Conservation (phyloP, 2,797 vertebrate genomes). For the Moxostoma hubbsi region DNA sequence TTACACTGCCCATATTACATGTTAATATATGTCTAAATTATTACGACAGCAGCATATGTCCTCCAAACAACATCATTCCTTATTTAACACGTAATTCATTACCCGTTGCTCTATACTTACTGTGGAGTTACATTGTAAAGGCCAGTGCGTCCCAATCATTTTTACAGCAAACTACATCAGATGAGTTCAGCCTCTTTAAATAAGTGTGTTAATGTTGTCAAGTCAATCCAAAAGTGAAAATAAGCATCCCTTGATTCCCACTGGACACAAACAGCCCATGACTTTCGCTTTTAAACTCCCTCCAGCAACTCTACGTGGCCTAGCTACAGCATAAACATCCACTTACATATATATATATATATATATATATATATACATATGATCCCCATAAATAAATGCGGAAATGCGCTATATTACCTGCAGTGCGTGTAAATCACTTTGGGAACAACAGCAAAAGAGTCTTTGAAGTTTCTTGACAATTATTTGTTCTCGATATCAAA, state of each 20-base stretch:
- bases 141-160: conserved; percentile 15
- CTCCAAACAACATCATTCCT: not conserved
- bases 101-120: not conserved
- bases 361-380: not conserved
- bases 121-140: conserved; percentile 1
- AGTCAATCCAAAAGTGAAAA: conserved; percentile 88
- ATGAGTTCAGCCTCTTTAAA: conserved; percentile 34
- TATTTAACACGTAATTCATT: not conserved
- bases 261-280: conserved; percentile 62
- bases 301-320: conserved; percentile 7
- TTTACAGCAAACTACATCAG: not conserved
- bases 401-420: conserved; percentile 64
- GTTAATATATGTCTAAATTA: not conserved
- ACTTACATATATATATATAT: conserved; percentile 25
- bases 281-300: conserved; percentile 71
- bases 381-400: conserved; percentile 59
- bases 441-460: conserved; percentile 4
- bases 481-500: conserved; percentile 74
- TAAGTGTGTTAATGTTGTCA: conserved; percentile 46
- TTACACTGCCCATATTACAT: not conserved
- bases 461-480: conserved; percentile 31
- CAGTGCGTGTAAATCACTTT: conserved; percentile 29
- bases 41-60: not conserved
- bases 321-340: conserved; percentile 39
- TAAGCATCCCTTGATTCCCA: conserved; percentile 70